These are phyloP conservation scores for Habropoda laboriosa DNA, from an alignment of 1,140 invertebrate species.

Conservation along the genomic window DNA sequence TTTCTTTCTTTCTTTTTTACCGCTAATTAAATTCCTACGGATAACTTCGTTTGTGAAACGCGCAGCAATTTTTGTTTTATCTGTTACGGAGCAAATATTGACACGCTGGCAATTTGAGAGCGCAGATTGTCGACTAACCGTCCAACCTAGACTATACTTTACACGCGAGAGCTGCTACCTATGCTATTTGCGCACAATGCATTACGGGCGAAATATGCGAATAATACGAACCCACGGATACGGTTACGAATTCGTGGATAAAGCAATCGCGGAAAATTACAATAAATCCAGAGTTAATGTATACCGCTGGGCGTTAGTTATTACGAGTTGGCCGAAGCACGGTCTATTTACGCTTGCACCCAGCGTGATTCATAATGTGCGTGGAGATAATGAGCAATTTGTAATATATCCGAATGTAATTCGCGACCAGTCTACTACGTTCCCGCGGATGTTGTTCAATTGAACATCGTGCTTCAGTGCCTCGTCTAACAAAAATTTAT, in stretches of 20 bases:
- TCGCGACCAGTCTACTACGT: constrained; percentile 47
- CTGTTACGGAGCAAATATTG: constrained; percentile 21
- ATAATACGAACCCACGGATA: constrained; percentile 63
- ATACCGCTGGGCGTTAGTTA: constrained; percentile 75
- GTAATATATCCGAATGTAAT: constrained; percentile 79
- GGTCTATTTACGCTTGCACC: constrained; percentile 74
- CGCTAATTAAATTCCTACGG: not conserved
- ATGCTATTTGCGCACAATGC: constrained; percentile 60
- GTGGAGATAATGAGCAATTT: constrained; percentile 80
- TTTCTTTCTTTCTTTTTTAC: too few species aligned
- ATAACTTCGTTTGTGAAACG: not conserved
- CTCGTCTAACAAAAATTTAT: constrained; percentile 50
- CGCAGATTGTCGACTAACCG: constrained; percentile 40
- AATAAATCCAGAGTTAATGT: constrained; percentile 80
- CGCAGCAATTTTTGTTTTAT: not conserved
- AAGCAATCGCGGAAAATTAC: constrained; percentile 80
- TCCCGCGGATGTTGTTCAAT: constrained; percentile 61
- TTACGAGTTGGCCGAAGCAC: constrained; percentile 75
- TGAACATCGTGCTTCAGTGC: constrained; percentile 47
- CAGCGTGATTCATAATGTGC: constrained; percentile 77
- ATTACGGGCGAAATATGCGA: constrained; percentile 65
- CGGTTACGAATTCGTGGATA: constrained; percentile 73
- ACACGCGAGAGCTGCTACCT: constrained; percentile 58
- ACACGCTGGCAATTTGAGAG: constrained; percentile 25
- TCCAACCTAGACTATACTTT: constrained; percentile 47